A percentile compares a stretch with the other conserved stretches of the same genome.
Evolutionary conservation across 2,797 vertebrate species (phyloP).

Genomic region (Merluccius polli): DNA sequence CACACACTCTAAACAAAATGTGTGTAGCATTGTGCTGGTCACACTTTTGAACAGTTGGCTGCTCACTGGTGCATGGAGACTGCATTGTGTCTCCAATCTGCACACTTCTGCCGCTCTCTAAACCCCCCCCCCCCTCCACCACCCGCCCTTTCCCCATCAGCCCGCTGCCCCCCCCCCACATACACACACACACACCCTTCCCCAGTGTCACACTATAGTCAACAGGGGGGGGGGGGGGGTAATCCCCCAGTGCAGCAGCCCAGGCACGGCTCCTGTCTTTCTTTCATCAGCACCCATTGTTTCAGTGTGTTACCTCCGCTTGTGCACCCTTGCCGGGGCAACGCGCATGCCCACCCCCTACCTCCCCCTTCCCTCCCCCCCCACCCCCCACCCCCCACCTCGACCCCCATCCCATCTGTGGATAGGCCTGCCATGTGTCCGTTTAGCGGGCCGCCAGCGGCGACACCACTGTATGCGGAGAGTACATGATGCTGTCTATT

Average conservation of each 20-base stretch:
- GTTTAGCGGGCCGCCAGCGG: conserved; percentile 58
- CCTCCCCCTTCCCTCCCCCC: conserved; percentile 11
- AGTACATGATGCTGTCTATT: conserved; percentile 70
- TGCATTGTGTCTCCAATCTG: conserved; percentile 66
- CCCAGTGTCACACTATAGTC: conserved; percentile 43
- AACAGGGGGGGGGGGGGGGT: conserved; percentile 61
- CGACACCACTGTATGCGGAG: conserved; percentile 65
- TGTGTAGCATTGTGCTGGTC: conserved; percentile 63
- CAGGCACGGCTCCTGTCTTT: conserved; percentile 63
- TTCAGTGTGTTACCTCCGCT: conserved; percentile 67
- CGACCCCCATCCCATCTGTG: conserved; percentile 74
- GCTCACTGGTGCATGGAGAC: conserved; percentile 57
- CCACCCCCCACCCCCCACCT: conserved; percentile 27
- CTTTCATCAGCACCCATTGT: conserved; percentile 70
- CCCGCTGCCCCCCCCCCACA: conserved; percentile 16
- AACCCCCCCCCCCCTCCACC: neutral
- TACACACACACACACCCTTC: conserved; percentile 2
- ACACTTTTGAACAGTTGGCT: conserved; percentile 77
- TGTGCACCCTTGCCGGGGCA: conserved; percentile 69
- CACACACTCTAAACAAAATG: conserved; percentile 27
- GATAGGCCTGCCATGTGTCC: conserved; percentile 77
- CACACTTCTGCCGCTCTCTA: conserved; percentile 60
- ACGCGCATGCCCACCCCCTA: conserved; percentile 32
- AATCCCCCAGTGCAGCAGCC: conserved; percentile 64
- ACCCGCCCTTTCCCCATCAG: neutral